Base-by-base conservation (phyloP, 2,797 vertebrate genomes). In the Malurus leucopterus region DNA sequence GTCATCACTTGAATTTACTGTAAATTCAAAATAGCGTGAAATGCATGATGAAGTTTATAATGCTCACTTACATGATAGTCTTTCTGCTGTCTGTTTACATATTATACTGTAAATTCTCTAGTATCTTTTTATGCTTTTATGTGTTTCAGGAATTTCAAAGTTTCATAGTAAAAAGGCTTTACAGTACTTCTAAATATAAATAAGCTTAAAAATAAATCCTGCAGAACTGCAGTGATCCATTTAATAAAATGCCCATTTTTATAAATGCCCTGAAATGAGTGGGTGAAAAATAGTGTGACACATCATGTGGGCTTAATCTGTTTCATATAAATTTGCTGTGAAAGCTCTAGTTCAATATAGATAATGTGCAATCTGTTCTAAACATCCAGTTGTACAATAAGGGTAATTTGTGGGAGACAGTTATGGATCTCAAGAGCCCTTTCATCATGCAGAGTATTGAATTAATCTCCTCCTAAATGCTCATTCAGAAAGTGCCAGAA, bases 341-440 rank as follows among this genome's bases (percentile, higher is more conserved):
- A 87, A 73, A 92, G 89, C 84, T 88, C 55, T 59, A 79, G 81
- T 93, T 93, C 86, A 88, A 80, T 88, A 49, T 76, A 72, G 88
- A 84, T 94, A 91, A 93, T 90, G 50, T 89, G 78, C 92, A 93
- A 62, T 92, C 94, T 92, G 92, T 95, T 93, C 88, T 84, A 90
- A 95, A 91, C 84, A 95, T 79, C 84, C 85, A 72, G 23, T 89
- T 95, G 89, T 89, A 96, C 94, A 96, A 95, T 96, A 94, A 94
- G 88, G 77, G 79, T 96, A 95, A 96, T 97, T 96, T 95, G 46
- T 77, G 68, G 88, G 86, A 95, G 79, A 91, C 91, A 82, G 92
- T 96, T 96, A 96, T 89, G 82, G 90, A 93, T 95, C 95, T 96
- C 91, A 92, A 92, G 95, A 95, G 95, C 88, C 93, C 82, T 92